A percentile compares a stretch with the other conserved stretches of the same genome.
Evolutionary conservation across 1,140 invertebrate genomes (phyloP).

Genomic region (Calycopis cecrops): DNA sequence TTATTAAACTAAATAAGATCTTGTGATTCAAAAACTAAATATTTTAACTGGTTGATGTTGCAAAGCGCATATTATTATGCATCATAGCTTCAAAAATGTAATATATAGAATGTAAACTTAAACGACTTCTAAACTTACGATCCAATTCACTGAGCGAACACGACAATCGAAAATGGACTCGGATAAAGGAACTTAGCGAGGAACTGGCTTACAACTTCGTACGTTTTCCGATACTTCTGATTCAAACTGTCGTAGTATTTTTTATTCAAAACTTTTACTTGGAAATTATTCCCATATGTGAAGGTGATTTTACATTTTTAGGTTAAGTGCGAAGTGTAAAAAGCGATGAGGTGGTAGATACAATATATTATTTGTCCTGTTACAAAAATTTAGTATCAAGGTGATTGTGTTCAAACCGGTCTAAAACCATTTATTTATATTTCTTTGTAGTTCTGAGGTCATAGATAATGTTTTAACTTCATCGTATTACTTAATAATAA

Average conservation of each 20-base stretch:
- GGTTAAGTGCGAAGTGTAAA: neutral
- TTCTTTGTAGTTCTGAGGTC: too few species aligned
- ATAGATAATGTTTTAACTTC: too few species aligned
- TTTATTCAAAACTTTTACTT: neutral
- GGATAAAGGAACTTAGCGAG: neutral
- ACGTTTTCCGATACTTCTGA: slow-evolving; percentile 6
- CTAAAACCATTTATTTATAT: too few species aligned
- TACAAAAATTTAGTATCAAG: too few species aligned
- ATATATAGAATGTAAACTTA: neutral
- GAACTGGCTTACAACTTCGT: slow-evolving; percentile 2
- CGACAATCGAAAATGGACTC: slow-evolving; percentile 3
- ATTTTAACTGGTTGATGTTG: too few species aligned
- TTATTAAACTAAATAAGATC: too few species aligned
- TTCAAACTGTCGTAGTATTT: neutral
- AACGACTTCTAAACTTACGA: neutral
- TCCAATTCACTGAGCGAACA: neutral
- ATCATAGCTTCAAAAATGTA: neutral
- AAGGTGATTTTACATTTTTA: too few species aligned
- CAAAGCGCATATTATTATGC: neutral
- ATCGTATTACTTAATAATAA: too few species aligned
- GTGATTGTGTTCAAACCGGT: too few species aligned
- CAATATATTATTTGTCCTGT: neutral
- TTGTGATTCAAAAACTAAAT: too few species aligned
- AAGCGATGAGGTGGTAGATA: neutral
- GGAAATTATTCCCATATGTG: neutral